Evolutionary conservation across 2,888 invertebrate genomes (phyloP), one percentile per base, ranked within the genome.

Genomic region (Ophioninae sp.): DNA sequence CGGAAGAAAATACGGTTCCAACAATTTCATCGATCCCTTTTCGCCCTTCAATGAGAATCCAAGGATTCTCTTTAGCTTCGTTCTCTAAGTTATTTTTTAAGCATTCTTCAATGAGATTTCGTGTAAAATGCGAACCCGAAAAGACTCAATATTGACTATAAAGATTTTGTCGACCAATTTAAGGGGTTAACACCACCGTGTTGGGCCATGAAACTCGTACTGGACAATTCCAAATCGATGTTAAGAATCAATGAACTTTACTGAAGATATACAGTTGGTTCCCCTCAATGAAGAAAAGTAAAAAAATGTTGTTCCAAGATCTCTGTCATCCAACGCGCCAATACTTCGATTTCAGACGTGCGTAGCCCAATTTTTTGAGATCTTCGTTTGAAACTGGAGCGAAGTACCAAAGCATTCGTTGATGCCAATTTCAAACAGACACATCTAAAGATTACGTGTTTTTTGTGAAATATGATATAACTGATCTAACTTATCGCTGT

Each of bases 241-340:
- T 50, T 13, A 50, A 50, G 50, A 17, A 17, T 50, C 6, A 86
- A 86, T 39, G n/a, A 85, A 87, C 88, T 86, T 88, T 87, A 87
- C 85, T 86, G 84, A 50, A 50, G 17, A 50, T 50, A 17, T 50
- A 50, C 17, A 50, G 17, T 50, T 50, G 50, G 50, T 50, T 50
- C 50, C 50, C 5, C 50, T 17, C 50, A 50, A 50, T 50, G 17
- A 50, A 50, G 50, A 41, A 50, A 17, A 10, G 50, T 17, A 6
- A 13, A 50, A 50, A 50, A 5, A 13, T 3, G 17, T 6, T 50
- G 3, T 50, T 50, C 5, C 2, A 2, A 50, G 10, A 10, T 50
- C 13, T 50, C 17, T 50, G 2, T 5, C 13, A 13, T 13, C 50
- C 50, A 17, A 50, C 6, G 13, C 6, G 50, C 17, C 50, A 50